Evolutionary conservation across 2,113 vertebrate species (phyloP).

Genomic region (Corythornis vintsioides): DNA sequence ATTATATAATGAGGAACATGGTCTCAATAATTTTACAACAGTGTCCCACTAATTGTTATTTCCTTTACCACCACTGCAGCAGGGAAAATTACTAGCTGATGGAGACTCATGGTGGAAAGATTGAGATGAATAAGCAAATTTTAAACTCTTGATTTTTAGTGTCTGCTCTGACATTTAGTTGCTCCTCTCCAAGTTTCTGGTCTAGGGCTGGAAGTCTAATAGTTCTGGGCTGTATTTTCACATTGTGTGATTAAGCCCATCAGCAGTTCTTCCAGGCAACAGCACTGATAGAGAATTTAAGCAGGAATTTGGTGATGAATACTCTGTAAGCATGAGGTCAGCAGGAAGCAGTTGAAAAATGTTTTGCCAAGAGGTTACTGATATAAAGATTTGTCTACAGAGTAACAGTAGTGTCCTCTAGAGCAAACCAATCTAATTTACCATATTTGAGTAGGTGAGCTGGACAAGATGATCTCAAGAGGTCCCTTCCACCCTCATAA

Average conservation of each 20-base stretch:
- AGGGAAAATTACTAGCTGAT: not conserved
- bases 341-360: not conserved
- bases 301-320: not conserved
- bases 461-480: not conserved
- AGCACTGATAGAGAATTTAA: not conserved
- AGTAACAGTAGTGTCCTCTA: too few species aligned
- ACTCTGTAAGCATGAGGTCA: not conserved
- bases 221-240: not conserved
- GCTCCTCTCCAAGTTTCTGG: not conserved
- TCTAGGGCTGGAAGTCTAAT: not conserved
- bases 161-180: not conserved
- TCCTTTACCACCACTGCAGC: not conserved
- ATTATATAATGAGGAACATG: not conserved
- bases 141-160: not conserved
- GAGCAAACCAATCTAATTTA: not conserved
- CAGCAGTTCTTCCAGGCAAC: not conserved
- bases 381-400: not conserved
- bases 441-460: accelerated
- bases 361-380: not conserved
- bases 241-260: not conserved
- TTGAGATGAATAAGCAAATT: not conserved
- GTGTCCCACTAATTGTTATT: not conserved
- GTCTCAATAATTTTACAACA: not conserved
- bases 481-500: accelerated
- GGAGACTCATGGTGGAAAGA: not conserved